Conservation (phyloP, 2,113 vertebrate species). For the Peromyscus californicus region DNA sequence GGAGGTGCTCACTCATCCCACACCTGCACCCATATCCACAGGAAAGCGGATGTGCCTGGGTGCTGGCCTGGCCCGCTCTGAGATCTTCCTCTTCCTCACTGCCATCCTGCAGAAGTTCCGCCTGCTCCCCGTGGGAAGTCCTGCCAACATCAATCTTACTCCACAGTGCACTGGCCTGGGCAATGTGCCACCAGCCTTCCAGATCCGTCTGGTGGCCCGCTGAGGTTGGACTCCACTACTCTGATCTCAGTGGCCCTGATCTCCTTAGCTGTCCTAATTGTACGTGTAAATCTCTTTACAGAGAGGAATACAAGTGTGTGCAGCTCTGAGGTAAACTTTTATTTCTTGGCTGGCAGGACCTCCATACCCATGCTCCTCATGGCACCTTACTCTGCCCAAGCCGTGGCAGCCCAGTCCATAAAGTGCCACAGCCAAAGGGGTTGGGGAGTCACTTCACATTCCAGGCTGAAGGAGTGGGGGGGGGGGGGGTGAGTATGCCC, state of each 20-base stretch:
- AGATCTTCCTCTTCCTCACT: conserved; percentile 80
- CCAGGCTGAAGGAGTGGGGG: conserved; percentile 65
- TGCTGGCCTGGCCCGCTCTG: conserved; percentile 60
- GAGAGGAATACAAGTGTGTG: neutral
- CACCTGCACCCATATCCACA: neutral
- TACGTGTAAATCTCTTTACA: neutral
- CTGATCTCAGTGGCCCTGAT: neutral
- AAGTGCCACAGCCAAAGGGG: conserved; percentile 48
- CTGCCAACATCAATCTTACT: conserved; percentile 52
- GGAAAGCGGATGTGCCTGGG: conserved; percentile 75
- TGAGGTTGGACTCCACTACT: neutral
- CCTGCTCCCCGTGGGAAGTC: conserved; percentile 40
- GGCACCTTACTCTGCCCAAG: conserved; percentile 50
- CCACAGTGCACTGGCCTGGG: conserved; percentile 41
- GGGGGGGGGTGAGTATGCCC: neutral
- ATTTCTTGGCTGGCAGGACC: conserved; percentile 78
- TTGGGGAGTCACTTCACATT: conserved; percentile 81
- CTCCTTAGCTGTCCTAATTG: neutral
- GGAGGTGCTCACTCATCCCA: neutral
- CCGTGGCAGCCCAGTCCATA: conserved; percentile 45
- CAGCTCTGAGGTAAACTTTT: conserved; percentile 83
- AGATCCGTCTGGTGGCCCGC: conserved; percentile 57
- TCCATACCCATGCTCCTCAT: conserved; percentile 53
- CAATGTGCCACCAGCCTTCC: conserved; percentile 57
- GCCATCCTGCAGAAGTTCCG: conserved; percentile 72